A percentile compares a stretch with the other conserved stretches of the same genome.
Conservation (phyloP, 2,797 vertebrate genomes). For the Neomorphus geoffroyi region DNA sequence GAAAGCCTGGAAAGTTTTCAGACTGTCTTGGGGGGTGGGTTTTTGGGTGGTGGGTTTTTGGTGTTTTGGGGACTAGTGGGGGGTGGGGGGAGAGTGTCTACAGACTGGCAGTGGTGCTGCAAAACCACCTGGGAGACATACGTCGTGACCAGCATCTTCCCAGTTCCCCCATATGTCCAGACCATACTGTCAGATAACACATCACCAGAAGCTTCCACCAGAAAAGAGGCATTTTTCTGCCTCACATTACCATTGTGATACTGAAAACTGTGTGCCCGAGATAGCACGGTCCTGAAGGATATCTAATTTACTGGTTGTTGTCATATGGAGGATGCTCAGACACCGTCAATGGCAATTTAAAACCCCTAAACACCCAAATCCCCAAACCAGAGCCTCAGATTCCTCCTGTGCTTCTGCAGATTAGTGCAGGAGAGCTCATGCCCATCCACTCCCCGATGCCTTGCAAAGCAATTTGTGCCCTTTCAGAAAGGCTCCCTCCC, state of each 20-base stretch:
- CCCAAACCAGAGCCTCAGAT: not conserved
- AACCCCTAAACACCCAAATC: no score
- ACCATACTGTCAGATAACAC: not conserved
- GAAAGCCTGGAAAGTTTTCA: not conserved
- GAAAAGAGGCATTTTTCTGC: not conserved
- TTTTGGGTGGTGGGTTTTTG: no score
- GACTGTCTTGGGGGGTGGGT: fast-evolving
- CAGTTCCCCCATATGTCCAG: not conserved
- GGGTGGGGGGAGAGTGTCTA: no score
- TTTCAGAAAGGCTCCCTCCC: not conserved
- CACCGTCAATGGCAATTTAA: not conserved
- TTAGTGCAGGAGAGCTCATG: not conserved
- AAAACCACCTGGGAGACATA: not conserved
- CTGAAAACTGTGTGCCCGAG: not conserved
- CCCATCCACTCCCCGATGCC: fast-evolving
- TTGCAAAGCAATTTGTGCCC: not conserved
- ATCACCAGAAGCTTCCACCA: not conserved
- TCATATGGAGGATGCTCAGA: not conserved
- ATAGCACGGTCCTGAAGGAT: not conserved
- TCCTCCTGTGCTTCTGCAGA: not conserved
- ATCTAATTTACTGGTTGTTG: not conserved
- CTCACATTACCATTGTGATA: not conserved
- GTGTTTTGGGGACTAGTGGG: no score
- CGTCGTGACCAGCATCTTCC: not conserved
- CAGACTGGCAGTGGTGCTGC: not conserved